Evolutionary conservation across 1,140 invertebrate genomes (phyloP).

Genomic region (Panagrolaimus sp.): DNA sequence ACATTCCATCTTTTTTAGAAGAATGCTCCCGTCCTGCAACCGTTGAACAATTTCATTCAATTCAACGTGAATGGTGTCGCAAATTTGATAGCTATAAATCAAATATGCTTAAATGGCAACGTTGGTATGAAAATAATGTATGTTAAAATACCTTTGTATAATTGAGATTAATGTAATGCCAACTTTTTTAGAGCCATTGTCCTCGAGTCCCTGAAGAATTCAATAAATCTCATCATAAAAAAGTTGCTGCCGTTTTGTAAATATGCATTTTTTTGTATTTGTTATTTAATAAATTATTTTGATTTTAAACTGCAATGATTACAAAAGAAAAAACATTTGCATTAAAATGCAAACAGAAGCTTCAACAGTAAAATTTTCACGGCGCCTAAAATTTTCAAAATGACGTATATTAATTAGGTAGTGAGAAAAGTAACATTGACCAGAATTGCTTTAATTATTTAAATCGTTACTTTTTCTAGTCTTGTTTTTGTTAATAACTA

Average conservation of each 20-base stretch:
- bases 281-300: too few relatives aligned
- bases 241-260: conserved; percentile 8
- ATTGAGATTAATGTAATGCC: not conserved
- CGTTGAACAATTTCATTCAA: conserved; percentile 46
- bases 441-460: too few relatives aligned
- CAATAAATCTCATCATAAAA: not conserved
- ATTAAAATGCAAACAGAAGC: too few relatives aligned
- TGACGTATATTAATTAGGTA: too few relatives aligned
- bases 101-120: conserved; percentile 46
- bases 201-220: conserved; percentile 18
- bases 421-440: too few relatives aligned
- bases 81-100: conserved; percentile 40
- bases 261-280: too few relatives aligned
- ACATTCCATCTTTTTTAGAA: conserved; percentile 14
- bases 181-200: conserved; percentile 28
- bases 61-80: conserved; percentile 50
- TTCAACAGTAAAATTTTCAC: too few relatives aligned
- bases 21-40: conserved; percentile 45
- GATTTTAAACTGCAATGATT: too few relatives aligned
- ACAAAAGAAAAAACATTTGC: too few relatives aligned
- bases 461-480: too few relatives aligned
- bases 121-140: conserved; percentile 44
- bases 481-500: too few relatives aligned
- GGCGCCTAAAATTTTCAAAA: too few relatives aligned
- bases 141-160: not conserved